Conservation (phyloP, 2,797 vertebrate species). For the Emydoidea blandingii region DNA sequence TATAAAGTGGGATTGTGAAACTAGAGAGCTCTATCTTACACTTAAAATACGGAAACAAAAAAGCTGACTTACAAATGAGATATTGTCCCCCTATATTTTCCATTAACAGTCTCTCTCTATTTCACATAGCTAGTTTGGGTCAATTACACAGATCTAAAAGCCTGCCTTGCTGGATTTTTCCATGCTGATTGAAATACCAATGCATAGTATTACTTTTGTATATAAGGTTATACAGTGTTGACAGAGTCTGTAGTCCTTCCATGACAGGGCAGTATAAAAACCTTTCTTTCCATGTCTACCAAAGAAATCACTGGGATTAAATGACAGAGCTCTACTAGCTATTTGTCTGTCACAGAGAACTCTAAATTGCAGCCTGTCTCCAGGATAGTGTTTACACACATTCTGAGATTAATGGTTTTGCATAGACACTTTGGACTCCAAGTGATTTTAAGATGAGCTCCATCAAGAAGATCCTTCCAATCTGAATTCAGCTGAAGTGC, state of each 20-base stretch:
- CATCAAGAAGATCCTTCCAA: constrained; percentile 73
- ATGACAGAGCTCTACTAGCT: constrained; percentile 72
- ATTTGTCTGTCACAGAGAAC: constrained; percentile 80
- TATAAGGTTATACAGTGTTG: constrained; percentile 73
- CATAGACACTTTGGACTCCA: constrained; percentile 80
- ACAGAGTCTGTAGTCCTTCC: constrained; percentile 72
- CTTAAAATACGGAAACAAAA: neutral
- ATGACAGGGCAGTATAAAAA: constrained; percentile 68
- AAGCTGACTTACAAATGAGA: neutral
- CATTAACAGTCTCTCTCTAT: neutral
- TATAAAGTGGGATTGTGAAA: neutral
- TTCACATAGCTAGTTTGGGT: constrained; percentile 23
- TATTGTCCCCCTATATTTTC: neutral
- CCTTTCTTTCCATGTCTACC: constrained; percentile 66
- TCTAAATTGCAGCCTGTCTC: constrained; percentile 82
- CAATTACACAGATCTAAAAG: constrained; percentile 60
- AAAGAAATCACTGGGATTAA: constrained; percentile 80
- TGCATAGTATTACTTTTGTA: constrained; percentile 64
- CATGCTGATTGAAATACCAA: constrained; percentile 51
- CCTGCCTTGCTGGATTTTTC: constrained; percentile 61
- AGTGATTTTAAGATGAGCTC: constrained; percentile 76
- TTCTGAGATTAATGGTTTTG: constrained; percentile 84
- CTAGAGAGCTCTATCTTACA: neutral
- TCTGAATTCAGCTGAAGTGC: constrained; percentile 53
- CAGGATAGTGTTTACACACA: constrained; percentile 79